Percentiles rank a stretch among this genome's conserved stretches.
These are phyloP conservation scores for Peromyscus californicus DNA, from an alignment of 2,113 vertebrate species.

Conservation along the genomic window DNA sequence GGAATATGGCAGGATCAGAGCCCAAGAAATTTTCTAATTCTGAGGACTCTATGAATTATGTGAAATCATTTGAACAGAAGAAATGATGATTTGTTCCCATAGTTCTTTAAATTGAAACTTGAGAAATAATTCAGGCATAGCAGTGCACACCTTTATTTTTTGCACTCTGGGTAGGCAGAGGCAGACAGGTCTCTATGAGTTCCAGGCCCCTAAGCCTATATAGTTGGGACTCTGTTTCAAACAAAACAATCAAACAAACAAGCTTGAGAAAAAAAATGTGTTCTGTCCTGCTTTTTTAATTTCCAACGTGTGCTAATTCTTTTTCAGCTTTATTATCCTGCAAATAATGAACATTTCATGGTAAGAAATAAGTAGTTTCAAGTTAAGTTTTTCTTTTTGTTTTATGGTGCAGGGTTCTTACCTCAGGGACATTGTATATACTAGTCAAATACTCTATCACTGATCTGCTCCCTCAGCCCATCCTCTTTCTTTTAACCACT, in stretches of 20 bases:
- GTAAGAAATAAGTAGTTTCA: neutral
- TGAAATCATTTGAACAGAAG: neutral
- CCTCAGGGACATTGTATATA: neutral
- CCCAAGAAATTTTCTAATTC: constrained; percentile 31
- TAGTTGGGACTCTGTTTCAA: neutral
- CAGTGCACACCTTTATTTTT: neutral
- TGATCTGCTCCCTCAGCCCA: neutral
- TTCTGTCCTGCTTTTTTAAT: neutral
- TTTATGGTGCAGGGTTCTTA: neutral
- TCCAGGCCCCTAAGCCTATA: neutral
- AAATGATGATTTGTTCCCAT: neutral
- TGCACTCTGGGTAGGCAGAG: neutral
- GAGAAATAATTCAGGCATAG: neutral
- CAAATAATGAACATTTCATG: neutral
- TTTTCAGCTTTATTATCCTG: neutral
- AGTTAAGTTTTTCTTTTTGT: neutral
- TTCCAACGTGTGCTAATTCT: neutral
- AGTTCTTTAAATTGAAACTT: neutral
- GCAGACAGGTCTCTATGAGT: neutral
- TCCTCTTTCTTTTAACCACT: neutral
- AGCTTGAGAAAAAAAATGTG: neutral
- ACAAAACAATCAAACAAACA: neutral
- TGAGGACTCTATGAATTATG: neutral
- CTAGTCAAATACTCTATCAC: neutral
- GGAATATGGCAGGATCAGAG: neutral